Conservation (phyloP, 53 echinoderm and acorn worm species). For the Astropecten irregularis region DNA sequence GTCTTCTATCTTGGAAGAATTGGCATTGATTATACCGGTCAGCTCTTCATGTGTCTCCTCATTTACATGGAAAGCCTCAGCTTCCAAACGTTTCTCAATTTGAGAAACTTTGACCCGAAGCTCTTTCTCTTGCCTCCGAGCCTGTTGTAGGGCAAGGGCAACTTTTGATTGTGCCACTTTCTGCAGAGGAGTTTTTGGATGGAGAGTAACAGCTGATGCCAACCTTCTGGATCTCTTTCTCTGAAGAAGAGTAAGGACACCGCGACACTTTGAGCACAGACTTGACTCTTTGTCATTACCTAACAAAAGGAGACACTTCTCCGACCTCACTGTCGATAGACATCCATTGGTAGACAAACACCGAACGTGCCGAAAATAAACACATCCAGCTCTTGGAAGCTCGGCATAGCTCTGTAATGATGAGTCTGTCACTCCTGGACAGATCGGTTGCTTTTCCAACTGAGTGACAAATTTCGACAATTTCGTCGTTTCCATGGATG, state of each 20-base stretch:
- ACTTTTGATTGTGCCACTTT: neutral
- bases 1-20: neutral
- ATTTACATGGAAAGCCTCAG: neutral
- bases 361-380: conserved; percentile 4
- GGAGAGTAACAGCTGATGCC: conserved; percentile 11
- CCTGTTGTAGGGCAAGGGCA: neutral
- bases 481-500: neutral
- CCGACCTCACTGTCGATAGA: conserved; percentile 20
- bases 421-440: conserved; percentile 10
- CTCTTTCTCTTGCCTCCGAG: neutral
- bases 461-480: neutral
- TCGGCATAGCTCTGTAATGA: conserved; percentile 9
- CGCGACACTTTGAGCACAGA: conserved; percentile 11
- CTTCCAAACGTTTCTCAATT: conserved; percentile 11
- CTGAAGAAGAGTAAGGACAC: conserved; percentile 10
- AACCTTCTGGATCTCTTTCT: conserved; percentile 17
- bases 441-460: neutral
- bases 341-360: conserved; percentile 6
- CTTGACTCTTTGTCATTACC: conserved; percentile 1
- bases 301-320: neutral
- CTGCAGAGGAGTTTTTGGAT: conserved; percentile 12
- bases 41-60: neutral
- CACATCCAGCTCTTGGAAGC: neutral
- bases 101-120: conserved; percentile 9
- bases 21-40: neutral